Conservation (phyloP, 1,140 invertebrate species). For the Protaetia brevitarsis region DNA sequence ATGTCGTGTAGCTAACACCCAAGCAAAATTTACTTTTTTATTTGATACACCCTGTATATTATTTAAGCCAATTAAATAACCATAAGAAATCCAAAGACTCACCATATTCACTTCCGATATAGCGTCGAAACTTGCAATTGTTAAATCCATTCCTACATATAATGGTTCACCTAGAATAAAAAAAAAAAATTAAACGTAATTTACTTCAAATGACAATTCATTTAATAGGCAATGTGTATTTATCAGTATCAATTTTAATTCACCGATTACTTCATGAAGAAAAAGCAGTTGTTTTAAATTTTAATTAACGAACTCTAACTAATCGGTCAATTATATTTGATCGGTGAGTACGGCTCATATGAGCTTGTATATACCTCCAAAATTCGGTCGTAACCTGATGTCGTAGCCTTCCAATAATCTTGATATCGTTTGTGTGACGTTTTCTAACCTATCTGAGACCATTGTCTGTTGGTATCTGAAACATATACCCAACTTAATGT, state of each 20-base stretch:
- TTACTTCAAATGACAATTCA: too few relatives aligned
- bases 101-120: constrained; percentile 99
- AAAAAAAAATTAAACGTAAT: not conserved
- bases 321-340: too few relatives aligned
- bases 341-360: too few relatives aligned
- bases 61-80: too few relatives aligned
- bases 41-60: too few relatives aligned
- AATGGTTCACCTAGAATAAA: constrained; percentile 77
- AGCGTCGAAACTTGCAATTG: constrained; percentile 96
- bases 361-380: constrained; percentile 78
- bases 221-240: too few relatives aligned
- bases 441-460: constrained; percentile 68
- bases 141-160: constrained; percentile 92
- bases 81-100: too few relatives aligned
- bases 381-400: constrained; percentile 90
- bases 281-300: too few relatives aligned
- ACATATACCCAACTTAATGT: not conserved
- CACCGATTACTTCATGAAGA: not conserved
- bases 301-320: too few relatives aligned
- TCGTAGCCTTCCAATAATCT: constrained; percentile 89
- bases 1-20: too few relatives aligned
- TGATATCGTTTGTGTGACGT: constrained; percentile 85
- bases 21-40: too few relatives aligned
- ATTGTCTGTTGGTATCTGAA: constrained; percentile 24
- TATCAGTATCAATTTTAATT: too few relatives aligned